phyloP scores from a whole-genome alignment of 2,888 invertebrate genomes.

The Chaitophorus viminalis region DNA sequence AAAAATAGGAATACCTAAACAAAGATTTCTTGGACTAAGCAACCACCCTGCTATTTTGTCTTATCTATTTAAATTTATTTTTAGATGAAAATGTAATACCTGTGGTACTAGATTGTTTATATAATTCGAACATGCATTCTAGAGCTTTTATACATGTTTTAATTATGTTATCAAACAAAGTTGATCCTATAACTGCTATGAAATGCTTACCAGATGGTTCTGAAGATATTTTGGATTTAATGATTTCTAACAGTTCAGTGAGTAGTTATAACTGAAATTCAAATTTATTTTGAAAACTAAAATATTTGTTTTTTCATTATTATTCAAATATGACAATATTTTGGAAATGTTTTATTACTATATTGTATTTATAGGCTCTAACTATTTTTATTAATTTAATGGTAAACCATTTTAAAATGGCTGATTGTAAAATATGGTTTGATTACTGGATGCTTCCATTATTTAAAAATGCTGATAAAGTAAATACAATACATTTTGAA shows the following conservation, averaged over 20 bases:
- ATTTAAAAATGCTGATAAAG: conserved; percentile 59
- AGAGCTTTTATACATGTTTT: conserved; percentile 45
- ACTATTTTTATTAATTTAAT: conserved; percentile 72
- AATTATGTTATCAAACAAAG: conserved; percentile 41
- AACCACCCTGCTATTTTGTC: no score
- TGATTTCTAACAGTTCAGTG: conserved; percentile 31
- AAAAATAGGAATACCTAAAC: no score
- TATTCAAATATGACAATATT: not conserved
- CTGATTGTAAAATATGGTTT: conserved; percentile 68
- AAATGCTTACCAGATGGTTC: conserved; percentile 28
- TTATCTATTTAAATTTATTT: not conserved
- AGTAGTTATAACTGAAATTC: not conserved
- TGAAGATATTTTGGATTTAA: conserved; percentile 26
- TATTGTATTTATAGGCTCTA: conserved; percentile 68
- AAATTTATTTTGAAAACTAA: not conserved
- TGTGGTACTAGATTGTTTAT: conserved; percentile 10
- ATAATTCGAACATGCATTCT: conserved; percentile 19
- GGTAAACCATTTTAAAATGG: conserved; percentile 68
- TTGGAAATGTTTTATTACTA: conserved; percentile 43
- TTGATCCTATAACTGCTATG: conserved; percentile 1
- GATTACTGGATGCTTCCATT: conserved; percentile 69
- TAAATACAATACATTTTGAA: conserved; percentile 65
- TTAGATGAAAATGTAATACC: conserved; percentile 28
- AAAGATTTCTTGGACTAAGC: no score
- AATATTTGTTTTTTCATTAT: not conserved